Evolutionary conservation across 2,113 vertebrate species (phyloP).

Genomic region (Melospiza melodia): DNA sequence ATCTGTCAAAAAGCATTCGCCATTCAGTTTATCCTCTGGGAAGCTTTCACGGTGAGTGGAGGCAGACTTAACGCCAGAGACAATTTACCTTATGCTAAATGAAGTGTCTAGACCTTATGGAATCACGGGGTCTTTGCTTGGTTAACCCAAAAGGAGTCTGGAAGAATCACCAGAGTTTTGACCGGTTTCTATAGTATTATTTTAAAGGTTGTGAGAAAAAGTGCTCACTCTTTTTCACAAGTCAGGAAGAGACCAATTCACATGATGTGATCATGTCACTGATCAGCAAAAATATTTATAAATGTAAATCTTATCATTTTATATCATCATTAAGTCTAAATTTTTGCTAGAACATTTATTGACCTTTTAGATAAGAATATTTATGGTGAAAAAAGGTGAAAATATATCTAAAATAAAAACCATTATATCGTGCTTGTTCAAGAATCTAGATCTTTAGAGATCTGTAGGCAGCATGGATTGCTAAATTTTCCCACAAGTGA

Average conservation of each 20-base stretch:
- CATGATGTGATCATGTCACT: accelerated
- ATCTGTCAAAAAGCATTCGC: slow-evolving; percentile 1
- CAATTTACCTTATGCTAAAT: neutral
- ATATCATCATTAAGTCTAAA: neutral
- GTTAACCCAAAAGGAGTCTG: neutral
- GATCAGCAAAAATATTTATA: neutral
- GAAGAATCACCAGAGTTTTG: neutral
- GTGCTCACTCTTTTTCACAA: neutral
- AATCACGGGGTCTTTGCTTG: neutral
- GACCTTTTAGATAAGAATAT: neutral
- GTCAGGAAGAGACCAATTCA: neutral
- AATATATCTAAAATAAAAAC: neutral
- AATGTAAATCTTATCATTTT: neutral
- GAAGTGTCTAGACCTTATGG: neutral
- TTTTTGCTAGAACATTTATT: neutral
- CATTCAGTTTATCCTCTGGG: neutral
- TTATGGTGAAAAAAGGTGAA: neutral
- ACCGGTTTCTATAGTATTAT: neutral
- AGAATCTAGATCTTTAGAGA: neutral
- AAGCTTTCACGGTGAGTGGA: neutral
- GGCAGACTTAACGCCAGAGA: neutral
- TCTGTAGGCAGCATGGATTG: neutral
- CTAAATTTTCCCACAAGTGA: neutral
- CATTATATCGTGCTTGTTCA: neutral
- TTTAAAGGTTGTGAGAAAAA: neutral